Conservation (phyloP, 1,140 invertebrate genomes). For the Neotoxoptera formosana region DNA sequence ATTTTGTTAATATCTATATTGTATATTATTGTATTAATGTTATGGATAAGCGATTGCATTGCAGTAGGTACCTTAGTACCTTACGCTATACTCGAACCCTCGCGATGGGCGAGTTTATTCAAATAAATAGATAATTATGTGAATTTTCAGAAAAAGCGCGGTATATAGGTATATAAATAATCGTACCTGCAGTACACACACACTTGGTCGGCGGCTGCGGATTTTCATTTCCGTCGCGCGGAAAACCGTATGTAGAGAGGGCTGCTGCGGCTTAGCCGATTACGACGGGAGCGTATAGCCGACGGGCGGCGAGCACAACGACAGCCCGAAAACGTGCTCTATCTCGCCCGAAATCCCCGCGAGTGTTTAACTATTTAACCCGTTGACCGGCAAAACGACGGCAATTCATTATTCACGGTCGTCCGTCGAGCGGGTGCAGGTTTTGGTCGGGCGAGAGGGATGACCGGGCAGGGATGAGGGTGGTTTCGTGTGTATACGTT, state of each 20-base stretch:
- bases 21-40: too few species aligned
- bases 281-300: background rate
- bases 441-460: background rate
- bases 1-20: too few species aligned
- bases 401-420: constrained; percentile 54
- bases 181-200: background rate
- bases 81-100: too few species aligned
- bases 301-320: background rate
- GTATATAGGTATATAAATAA: background rate
- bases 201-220: background rate
- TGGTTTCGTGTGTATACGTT: background rate
- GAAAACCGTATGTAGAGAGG: background rate
- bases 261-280: constrained; percentile 39
- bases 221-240: background rate
- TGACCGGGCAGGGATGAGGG: too few species aligned
- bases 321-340: constrained; percentile 5
- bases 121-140: too few species aligned
- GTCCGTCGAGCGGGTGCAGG: background rate
- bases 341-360: constrained; percentile 52
- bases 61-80: too few species aligned
- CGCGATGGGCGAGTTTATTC: too few species aligned
- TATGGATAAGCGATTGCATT: too few species aligned
- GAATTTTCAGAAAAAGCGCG: background rate
- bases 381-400: constrained; percentile 55
- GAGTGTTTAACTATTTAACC: constrained; percentile 51